A percentile compares a stretch with the other conserved stretches of the same genome.
phyloP scores from a whole-genome alignment of 2,113 vertebrate species.

The Megaleporinus macrocephalus region DNA sequence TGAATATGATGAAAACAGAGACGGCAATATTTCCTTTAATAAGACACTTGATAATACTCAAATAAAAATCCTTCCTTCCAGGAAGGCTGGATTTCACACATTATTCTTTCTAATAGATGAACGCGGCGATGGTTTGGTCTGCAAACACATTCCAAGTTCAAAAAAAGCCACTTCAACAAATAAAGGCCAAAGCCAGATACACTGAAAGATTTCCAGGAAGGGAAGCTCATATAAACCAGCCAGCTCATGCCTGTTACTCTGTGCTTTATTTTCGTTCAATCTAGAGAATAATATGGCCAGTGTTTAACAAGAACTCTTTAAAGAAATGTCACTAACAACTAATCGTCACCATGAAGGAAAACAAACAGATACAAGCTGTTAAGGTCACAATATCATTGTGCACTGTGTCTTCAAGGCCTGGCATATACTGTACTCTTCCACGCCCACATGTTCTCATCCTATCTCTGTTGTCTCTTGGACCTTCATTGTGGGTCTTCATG shows the following conservation, averaged over 20 bases:
- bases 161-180: background rate
- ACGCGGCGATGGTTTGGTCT: background rate
- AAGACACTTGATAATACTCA: background rate
- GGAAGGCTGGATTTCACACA: background rate
- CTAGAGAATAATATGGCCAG: background rate
- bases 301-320: background rate
- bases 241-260: background rate
- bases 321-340: background rate
- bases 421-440: conserved; percentile 1
- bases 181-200: conserved; percentile 7
- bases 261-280: background rate
- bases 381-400: conserved; percentile 3
- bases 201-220: background rate
- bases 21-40: background rate
- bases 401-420: background rate
- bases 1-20: conserved; percentile 25
- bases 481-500: no score
- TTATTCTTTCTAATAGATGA: background rate
- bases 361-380: background rate
- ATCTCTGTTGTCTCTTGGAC: conserved; percentile 26
- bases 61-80: background rate
- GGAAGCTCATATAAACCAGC: no score
- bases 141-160: background rate
- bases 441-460: conserved; percentile 5
- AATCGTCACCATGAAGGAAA: background rate